Evolutionary conservation across 2,113 vertebrate species (phyloP).

Genomic region (Psittacula cyanocephala): DNA sequence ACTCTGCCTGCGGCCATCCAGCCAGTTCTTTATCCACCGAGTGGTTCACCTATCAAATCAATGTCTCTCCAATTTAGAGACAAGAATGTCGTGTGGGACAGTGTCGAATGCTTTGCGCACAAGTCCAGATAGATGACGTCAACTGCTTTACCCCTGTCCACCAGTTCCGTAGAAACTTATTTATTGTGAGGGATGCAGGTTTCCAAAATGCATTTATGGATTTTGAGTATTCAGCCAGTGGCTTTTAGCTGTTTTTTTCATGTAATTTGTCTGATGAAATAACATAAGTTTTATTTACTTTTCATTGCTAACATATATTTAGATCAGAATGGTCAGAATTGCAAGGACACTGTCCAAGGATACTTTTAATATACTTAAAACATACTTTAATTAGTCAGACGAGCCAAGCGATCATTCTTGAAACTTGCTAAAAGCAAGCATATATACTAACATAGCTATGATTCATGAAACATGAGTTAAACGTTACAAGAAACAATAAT

Average conservation of each 20-base stretch:
- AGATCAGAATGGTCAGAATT: not conserved
- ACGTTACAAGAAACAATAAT: not conserved
- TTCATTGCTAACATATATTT: not conserved
- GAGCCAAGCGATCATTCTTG: not conserved
- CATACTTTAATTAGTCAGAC: not conserved
- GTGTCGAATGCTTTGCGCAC: too few relatives aligned
- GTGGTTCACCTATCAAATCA: too few relatives aligned
- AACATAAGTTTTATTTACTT: not conserved
- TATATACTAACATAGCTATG: not conserved
- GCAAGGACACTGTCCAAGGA: not conserved
- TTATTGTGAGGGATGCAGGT: fast-evolving
- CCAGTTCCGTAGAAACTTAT: too few relatives aligned
- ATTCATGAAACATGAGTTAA: not conserved
- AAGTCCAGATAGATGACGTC: too few relatives aligned
- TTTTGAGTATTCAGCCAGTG: not conserved
- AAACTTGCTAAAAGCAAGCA: not conserved
- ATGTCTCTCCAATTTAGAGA: too few relatives aligned
- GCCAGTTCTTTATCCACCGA: too few relatives aligned
- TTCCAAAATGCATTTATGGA: not conserved
- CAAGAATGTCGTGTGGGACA: too few relatives aligned
- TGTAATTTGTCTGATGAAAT: not conserved
- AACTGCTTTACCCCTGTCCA: too few relatives aligned
- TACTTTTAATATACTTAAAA: not conserved
- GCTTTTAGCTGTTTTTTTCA: not conserved
- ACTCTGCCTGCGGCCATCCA: too few relatives aligned